Evolutionary conservation across 1,140 invertebrate genomes (phyloP), one percentile per base, ranked within the genome.

Genomic region (Drosophila biarmipes): DNA sequence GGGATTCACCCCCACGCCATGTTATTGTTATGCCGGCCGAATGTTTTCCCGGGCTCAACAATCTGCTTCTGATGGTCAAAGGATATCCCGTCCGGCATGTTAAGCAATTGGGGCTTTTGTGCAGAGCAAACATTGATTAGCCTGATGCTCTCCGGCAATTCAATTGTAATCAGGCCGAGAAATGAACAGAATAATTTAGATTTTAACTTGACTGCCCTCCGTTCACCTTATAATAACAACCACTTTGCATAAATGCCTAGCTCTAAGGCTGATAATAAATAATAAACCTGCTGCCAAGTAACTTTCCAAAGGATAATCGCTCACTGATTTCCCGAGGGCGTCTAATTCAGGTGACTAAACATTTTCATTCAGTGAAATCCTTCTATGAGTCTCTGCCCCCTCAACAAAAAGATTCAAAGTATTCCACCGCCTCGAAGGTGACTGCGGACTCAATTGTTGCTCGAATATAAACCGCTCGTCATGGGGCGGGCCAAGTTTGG

Each of bases 401-500:
- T 7, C 27, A 27, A 5, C 5, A 2, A 4, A 56, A 29, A 56
- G 15, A 34, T n/a, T 19, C 14, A 14, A 63, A 31, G 35, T 19
- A 34, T 49, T 12, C 10, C 12, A 31, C 31, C 12, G 46, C 48
- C 27, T 11, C 29, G 11, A 12, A 51, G 48, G 29, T 14, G 29
- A n/a, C 17, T 62, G n/a, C 34, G 21, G n/a, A 63, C 63, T 64
- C 45, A 49, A 64, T 64, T 64, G 63, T 17, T 14, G 38, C 29
- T 66, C 12, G 10, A 52, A 51, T 35, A 66, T 52, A 45, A 63
- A 63, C n/a, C n/a, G 58, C 45, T 34, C 29, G 63, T 67, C 63
- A 63, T 67, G 58, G 35, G 24, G 45, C 14, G 58, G 55, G 49
- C 49, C 43, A 66, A 31, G 63, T 69, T 69, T 69, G 40, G 49